phyloP scores from a whole-genome alignment of 2,797 vertebrate species.

The Astyanax mexicanus region DNA sequence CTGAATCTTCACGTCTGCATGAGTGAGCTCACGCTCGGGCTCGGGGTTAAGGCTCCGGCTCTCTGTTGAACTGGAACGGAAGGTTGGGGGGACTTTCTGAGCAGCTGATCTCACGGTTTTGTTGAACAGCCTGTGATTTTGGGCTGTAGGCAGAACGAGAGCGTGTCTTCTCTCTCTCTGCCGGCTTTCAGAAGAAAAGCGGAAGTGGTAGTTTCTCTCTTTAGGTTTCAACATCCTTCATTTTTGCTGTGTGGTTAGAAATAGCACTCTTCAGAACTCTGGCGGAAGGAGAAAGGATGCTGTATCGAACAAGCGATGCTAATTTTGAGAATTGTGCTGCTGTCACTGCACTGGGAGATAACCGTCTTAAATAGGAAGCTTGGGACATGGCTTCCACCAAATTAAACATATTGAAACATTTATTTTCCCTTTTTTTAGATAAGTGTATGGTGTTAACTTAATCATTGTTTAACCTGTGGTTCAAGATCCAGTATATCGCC shows the following conservation, averaged over 20 bases:
- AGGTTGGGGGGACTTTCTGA: neutral
- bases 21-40: neutral
- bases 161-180: neutral
- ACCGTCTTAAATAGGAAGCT: too few species aligned
- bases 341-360: too few species aligned
- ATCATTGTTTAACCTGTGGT: too few species aligned
- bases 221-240: constrained; percentile 31
- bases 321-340: too few species aligned
- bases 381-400: too few species aligned
- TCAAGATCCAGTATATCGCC: too few species aligned
- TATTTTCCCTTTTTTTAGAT: too few species aligned
- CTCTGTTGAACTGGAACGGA: constrained; percentile 10
- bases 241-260: constrained; percentile 31
- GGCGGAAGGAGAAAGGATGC: neutral
- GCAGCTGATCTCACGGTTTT: constrained; percentile 20
- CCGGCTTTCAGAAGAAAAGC: constrained; percentile 26
- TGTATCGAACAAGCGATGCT: neutral
- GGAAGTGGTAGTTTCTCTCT: constrained; percentile 45
- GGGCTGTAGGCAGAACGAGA: neutral
- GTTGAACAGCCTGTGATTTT: neutral
- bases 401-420: too few species aligned
- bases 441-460: too few species aligned
- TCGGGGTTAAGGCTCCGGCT: neutral
- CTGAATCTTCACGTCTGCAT: neutral
- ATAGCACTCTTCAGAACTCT: neutral